Base-by-base conservation (phyloP, 2,888 invertebrate genomes). In the Spialia ferax region DNA sequence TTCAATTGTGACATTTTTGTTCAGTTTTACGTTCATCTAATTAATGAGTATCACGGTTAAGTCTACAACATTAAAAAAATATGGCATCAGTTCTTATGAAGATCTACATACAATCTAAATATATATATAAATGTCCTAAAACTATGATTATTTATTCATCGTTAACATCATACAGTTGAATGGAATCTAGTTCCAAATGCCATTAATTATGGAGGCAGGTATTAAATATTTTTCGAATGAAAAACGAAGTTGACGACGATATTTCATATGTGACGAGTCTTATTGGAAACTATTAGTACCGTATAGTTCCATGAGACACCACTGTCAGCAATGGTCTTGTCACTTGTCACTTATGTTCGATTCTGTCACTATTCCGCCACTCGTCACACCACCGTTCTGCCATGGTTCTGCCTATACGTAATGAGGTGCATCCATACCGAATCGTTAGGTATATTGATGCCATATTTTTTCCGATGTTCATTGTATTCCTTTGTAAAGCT, bases 11-110 rank as follows among this genome's bases (percentile, higher is more conserved):
- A 91, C 90, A 80, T 76, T 78, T 84, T 89, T 88, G 87, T 87
- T 89, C 88, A 75, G 79, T 79, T 81, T 82, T 79, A 81, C 79
- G 81, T 81, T 79, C 79, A 73, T 84, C 79, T 81, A 83, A 78
- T 77, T 66, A 66, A 66, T 89, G 88, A 91, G 91, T 91, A 92
- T 91, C 88, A 89, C 84, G 80, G 84, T 86, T 84, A 83, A 79
- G 79, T 62, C 67, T 81, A 85, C 68, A 72, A 70, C 69, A 67
- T 72, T 77, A 77, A 73, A 74, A 77, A 77, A 77, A 77, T 77
- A 77, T 74, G 72, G 72, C 72, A 70, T 72, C 72, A 66, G 67
- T 66, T 66, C 66, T 70, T 70, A 65, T 69, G 64, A 68, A 65
- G 70, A 70, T 63, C 65, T 68, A 69, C 65, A 69, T 56, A 64